These are phyloP conservation scores for Acleris emargana DNA, from an alignment of 2,888 invertebrate genomes.

Conservation along the genomic window DNA sequence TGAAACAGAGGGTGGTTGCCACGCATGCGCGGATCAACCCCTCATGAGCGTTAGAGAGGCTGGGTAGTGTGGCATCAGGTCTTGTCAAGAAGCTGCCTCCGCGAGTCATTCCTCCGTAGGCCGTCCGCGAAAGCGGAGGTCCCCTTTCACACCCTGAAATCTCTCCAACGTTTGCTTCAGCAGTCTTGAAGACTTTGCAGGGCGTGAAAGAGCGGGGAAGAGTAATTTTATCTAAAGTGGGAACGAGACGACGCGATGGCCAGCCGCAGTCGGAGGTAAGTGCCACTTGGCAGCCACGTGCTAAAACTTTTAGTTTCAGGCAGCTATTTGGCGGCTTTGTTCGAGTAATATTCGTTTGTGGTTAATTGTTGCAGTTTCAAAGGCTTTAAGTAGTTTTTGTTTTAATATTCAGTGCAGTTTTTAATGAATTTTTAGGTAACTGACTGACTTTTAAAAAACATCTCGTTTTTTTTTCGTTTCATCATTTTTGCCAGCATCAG, in stretches of 20 bases:
- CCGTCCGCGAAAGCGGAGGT: slow-evolving; percentile 79
- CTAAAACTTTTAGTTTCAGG: slow-evolving; percentile 65
- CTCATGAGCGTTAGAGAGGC: slow-evolving; percentile 72
- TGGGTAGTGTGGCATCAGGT: slow-evolving; percentile 73
- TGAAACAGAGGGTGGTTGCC: slow-evolving; percentile 53
- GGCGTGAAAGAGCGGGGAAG: slow-evolving; percentile 79
- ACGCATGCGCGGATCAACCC: slow-evolving; percentile 79
- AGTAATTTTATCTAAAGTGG: slow-evolving; percentile 69
- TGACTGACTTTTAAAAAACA: too few relatives aligned
- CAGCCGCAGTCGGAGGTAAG: slow-evolving; percentile 78
- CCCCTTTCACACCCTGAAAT: slow-evolving; percentile 73
- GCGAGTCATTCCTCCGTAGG: slow-evolving; percentile 78
- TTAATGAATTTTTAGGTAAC: too few relatives aligned
- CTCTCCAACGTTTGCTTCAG: not conserved
- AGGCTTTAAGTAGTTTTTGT: not conserved
- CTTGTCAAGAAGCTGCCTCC: slow-evolving; percentile 72
- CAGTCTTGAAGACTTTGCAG: slow-evolving; percentile 43
- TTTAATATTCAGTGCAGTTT: too few relatives aligned
- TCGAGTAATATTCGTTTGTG: not conserved
- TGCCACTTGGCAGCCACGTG: slow-evolving; percentile 76
- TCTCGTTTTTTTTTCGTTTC: too few relatives aligned
- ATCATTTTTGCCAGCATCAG: too few relatives aligned
- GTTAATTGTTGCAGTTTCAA: not conserved
- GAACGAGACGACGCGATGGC: slow-evolving; percentile 78
- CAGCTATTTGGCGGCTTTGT: slow-evolving; percentile 24